A percentile compares a stretch with the other conserved stretches of the same genome.
phyloP scores from a whole-genome alignment of 2,113 vertebrate species.

The Sapajus apella region DNA sequence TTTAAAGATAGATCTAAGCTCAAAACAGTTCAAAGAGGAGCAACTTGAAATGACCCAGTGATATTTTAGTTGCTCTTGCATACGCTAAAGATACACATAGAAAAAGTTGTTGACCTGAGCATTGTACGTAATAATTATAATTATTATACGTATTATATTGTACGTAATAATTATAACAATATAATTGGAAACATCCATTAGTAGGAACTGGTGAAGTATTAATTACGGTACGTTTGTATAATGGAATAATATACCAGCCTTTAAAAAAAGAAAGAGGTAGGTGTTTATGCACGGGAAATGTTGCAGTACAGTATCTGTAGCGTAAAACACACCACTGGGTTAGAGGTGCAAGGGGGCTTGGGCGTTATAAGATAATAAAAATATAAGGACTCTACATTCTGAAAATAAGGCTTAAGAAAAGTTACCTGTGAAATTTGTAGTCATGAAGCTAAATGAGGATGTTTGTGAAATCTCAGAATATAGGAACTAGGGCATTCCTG shows the following conservation, averaged over 20 bases:
- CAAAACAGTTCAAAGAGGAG: not conserved
- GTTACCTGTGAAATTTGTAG: not conserved
- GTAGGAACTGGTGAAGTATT: conserved; percentile 53
- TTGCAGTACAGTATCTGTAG: not conserved
- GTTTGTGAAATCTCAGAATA: not conserved
- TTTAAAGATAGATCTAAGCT: not conserved
- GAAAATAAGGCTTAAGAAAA: conserved; percentile 47
- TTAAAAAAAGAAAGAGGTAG: not conserved
- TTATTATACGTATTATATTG: too few species aligned
- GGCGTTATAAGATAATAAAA: not conserved
- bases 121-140: not conserved
- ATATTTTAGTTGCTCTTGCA: not conserved
- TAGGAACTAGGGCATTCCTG: not conserved
- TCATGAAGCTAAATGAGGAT: conserved; percentile 13
- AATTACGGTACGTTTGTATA: conserved; percentile 47
- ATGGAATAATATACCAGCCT: not conserved
- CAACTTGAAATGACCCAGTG: not conserved
- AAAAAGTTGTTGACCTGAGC: not conserved
- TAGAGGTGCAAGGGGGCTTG: not conserved
- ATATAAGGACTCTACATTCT: not conserved
- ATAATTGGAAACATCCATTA: conserved; percentile 45
- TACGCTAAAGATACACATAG: not conserved
- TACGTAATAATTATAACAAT: not conserved
- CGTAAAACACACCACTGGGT: conserved; percentile 6
- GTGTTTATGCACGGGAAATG: not conserved